These are phyloP conservation scores for Eulemur albifrons DNA, from an alignment of 2,797 vertebrate genomes.

Conservation along the genomic window DNA sequence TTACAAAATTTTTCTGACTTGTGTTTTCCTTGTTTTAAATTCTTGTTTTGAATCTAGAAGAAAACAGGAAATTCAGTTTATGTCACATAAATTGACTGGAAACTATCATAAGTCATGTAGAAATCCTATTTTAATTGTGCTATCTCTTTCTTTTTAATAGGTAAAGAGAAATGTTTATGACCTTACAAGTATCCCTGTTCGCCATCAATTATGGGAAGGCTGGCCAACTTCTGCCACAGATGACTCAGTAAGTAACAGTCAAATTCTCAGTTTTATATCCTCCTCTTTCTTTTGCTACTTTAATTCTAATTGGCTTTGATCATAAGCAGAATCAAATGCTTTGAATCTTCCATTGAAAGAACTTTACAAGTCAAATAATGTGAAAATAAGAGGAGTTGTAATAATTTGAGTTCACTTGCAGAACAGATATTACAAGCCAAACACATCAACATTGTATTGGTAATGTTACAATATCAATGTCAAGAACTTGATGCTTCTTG, in stretches of 20 bases:
- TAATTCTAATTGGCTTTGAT: slow-evolving; percentile 85
- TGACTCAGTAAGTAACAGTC: slow-evolving; percentile 91
- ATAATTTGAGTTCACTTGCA: slow-evolving; percentile 35
- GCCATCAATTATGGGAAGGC: slow-evolving; percentile 98
- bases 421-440: not conserved
- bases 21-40: slow-evolving; percentile 39
- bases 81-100: not conserved
- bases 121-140: slow-evolving; percentile 43
- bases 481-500: slow-evolving; percentile 38
- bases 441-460: not conserved
- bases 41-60: slow-evolving; percentile 27
- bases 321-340: not conserved
- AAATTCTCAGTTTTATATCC: not conserved
- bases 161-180: slow-evolving; percentile 98
- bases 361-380: not conserved
- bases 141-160: slow-evolving; percentile 79
- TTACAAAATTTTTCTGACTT: not conserved
- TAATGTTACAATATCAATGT: not conserved
- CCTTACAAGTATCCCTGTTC: slow-evolving; percentile 98
- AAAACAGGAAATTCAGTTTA: slow-evolving; percentile 12
- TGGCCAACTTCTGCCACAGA: slow-evolving; percentile 96
- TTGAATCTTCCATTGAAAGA: not conserved
- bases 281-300: slow-evolving; percentile 57
- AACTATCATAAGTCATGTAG: not conserved
- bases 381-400: slow-evolving; percentile 16